Evolutionary conservation across 2,797 vertebrate genomes (phyloP).

Genomic region (Rhabdophis nuchalis): DNA sequence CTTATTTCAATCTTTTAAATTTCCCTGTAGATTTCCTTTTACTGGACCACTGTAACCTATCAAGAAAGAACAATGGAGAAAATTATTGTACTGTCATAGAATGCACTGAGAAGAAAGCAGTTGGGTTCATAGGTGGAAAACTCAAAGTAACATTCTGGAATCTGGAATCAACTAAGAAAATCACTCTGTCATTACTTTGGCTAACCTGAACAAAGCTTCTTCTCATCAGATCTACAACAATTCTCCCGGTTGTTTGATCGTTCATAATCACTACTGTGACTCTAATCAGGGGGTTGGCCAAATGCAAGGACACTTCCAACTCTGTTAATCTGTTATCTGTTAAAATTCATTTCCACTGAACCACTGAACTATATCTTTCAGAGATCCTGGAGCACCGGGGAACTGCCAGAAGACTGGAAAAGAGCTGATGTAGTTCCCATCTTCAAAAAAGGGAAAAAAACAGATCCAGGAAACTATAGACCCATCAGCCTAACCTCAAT

Average conservation of each 20-base stretch:
- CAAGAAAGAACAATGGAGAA: background rate
- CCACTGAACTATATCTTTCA: no score
- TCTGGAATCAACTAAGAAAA: background rate
- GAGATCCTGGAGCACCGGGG: no score
- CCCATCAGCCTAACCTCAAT: no score
- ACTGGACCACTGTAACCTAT: background rate
- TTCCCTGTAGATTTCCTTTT: background rate
- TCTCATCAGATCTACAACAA: background rate
- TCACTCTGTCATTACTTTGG: background rate
- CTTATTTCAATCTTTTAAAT: background rate
- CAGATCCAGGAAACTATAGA: no score
- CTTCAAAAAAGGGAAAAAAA: no score
- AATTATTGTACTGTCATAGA: background rate
- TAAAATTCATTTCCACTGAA: no score
- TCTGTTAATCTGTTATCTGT: no score
- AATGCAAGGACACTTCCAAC: no score
- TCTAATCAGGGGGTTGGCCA: no score
- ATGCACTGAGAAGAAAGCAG: background rate
- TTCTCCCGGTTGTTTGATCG: background rate
- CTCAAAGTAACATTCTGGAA: background rate
- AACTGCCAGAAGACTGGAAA: no score
- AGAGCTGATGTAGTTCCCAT: no score
- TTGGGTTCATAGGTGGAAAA: background rate
- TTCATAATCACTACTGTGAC: background rate
- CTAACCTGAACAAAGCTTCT: background rate